Base-by-base conservation (phyloP, 2,113 vertebrate species). In the Bostrychus sinensis region DNA sequence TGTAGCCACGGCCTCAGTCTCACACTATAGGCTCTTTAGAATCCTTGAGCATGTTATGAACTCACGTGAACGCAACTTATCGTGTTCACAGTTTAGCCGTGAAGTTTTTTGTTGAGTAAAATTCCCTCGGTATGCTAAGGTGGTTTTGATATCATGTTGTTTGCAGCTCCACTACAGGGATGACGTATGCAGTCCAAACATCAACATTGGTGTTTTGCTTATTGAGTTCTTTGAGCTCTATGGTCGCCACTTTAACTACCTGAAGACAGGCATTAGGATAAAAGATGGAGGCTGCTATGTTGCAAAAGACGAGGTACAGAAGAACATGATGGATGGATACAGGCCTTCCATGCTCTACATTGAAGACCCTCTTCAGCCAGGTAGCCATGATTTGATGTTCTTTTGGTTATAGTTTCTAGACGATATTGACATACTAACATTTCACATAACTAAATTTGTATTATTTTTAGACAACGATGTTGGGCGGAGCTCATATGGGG, bases 171-270 rank as follows among this genome's bases (percentile, higher is more conserved):
- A 99, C 91, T 95, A 93, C 78, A 94, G 97, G 82, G 95, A 96
- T 77, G 96, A 99, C 62, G 97, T 93, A 64, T 94, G 93, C 88
- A 94, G 93, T 81, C 94, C 93, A 71, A 95, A 92, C 88, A 93
- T 95, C 88, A 98, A 99, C 93, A 94, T 96, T 55, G 98, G 97
- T 30, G 96, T 99, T 78, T 94, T 99, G 85, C 93, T 99, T 78
- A 99, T 99, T 79, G 98, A 99, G 73, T 99, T 99, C 93, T 99
- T 99, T 72, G 96, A 99, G 88, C 93, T 99, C 41, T 99, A 98
- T 58, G 98, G 97, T 60, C 94, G 96, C 65, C 91, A 98, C 86
- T 99, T 99, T 89, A 99, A 99, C 91, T 99, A 99, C 84, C 89
- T 99, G 91, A 99, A 99, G 89, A 98, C 97, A 0, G 97, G 97